Evolutionary conservation across 2,797 vertebrate species (phyloP).

Genomic region (Micropoecilia bifurca): DNA sequence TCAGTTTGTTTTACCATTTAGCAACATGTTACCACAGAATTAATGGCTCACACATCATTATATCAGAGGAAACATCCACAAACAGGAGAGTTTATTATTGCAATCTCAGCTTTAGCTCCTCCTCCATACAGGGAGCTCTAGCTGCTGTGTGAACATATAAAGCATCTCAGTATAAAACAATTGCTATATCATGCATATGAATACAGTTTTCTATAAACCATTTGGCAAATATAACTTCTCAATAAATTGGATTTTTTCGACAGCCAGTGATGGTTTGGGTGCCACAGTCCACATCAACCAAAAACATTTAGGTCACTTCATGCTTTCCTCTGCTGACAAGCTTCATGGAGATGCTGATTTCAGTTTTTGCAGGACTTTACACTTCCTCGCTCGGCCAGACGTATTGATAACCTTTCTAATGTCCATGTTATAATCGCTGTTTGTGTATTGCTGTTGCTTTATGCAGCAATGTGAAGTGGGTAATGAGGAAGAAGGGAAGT

Average conservation of each 20-base stretch:
- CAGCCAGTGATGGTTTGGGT: neutral
- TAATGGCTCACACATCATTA: neutral
- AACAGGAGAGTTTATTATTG: constrained; percentile 6
- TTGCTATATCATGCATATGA: neutral
- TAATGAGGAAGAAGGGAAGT: neutral
- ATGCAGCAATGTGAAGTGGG: neutral
- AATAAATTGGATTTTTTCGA: neutral
- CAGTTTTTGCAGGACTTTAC: neutral
- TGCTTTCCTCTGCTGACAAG: neutral
- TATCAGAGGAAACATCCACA: neutral
- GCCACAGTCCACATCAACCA: neutral
- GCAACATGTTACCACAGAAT: neutral
- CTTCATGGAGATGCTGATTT: neutral
- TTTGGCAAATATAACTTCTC: neutral
- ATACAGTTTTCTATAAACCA: neutral
- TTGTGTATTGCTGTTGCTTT: neutral
- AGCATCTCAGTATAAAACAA: neutral
- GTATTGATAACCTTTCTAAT: neutral
- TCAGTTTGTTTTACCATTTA: neutral
- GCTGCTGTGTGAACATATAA: neutral
- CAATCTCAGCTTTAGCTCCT: neutral
- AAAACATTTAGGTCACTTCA: neutral
- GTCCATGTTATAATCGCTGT: neutral
- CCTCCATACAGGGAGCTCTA: neutral
- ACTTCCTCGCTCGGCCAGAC: neutral